Conservation (phyloP, 2,888 invertebrate species). For the Nymphalis polychloros region DNA sequence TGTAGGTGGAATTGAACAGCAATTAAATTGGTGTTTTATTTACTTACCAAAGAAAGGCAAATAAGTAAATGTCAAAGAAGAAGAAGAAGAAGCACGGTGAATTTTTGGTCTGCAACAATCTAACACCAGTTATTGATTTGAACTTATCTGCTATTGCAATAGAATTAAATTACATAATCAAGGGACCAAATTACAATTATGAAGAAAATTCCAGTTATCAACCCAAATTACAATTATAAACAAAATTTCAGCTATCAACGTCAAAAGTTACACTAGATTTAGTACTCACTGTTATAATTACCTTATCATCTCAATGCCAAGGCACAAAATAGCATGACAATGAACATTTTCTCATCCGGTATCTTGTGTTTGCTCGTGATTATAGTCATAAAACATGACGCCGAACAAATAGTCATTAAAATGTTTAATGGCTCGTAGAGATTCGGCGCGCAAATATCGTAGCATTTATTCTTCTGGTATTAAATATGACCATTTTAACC, state of each 20-base stretch:
- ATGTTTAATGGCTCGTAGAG: slow-evolving; percentile 20
- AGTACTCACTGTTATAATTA: slow-evolving; percentile 1
- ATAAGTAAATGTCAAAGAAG: too few species aligned
- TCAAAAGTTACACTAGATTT: slow-evolving; percentile 9
- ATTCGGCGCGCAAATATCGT: slow-evolving; percentile 16
- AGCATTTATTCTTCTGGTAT: slow-evolving; percentile 5
- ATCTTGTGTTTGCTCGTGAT: slow-evolving; percentile 28
- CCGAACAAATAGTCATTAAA: slow-evolving; percentile 28
- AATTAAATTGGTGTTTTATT: not conserved
- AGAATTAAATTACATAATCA: not conserved
- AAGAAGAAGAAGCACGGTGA: too few species aligned
- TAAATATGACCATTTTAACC: not conserved
- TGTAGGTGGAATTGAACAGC: not conserved
- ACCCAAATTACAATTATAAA: slow-evolving; percentile 15
- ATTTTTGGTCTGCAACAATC: too few species aligned
- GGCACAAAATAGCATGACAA: slow-evolving; percentile 17
- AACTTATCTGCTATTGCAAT: too few species aligned
- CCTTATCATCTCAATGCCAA: slow-evolving; percentile 5
- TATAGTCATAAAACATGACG: slow-evolving; percentile 26
- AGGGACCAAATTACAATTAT: slow-evolving; percentile 17
- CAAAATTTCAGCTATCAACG: slow-evolving; percentile 16
- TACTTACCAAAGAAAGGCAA: not conserved
- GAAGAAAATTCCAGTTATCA: slow-evolving; percentile 13
- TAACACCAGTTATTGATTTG: too few species aligned
- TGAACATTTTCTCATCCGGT: slow-evolving; percentile 11